Evolutionary conservation across 2,113 vertebrate species (phyloP), one percentile per base, ranked within the genome.

Genomic region (Neogobius melanostomus): DNA sequence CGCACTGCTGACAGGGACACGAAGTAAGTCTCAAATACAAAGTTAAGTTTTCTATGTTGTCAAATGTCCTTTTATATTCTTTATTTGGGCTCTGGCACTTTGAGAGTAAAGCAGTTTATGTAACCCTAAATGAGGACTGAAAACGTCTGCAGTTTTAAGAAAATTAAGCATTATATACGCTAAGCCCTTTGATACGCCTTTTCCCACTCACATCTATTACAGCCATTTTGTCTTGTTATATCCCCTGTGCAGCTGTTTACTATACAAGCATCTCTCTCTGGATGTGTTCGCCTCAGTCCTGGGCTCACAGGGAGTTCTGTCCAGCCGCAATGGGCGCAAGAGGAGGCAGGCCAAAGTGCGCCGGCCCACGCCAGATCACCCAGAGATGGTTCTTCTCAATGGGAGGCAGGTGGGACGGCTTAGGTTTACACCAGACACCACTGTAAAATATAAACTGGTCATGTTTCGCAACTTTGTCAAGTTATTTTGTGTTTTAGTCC

Each of bases 231-330:
- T 15, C 57, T 47, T 44, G 1, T 17, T 69, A 56, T 64, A 1
- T 28, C 47, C 48, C 44, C 7, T n/a, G 21, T 45, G 53, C 90
- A 99, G 97, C 85, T 98, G 97, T 85, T 85, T 98, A 72, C 85
- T 97, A 68, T 97, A 96, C 81, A 93, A 95, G 84, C 94, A 98
- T 74, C 85, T 96, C 79, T 90, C 95, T 28, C 73, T 99, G 93
- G 94, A 89, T 48, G 82, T 83, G 62, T 97, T 98, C 85, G 89
- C 92, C 79, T 95, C 93, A 15, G 85, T 85, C 6, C 87, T 93
- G 77, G 95, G 91, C 62, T 90, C 92, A 53, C 92, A 95, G 69
- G 92, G 93, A 51, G 71, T 44, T 0, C 68, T 88, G 79, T 90
- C 92, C 59, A 80, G 82, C 44, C 86, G 77, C 0, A 78, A 81